Evolutionary conservation across 2,113 vertebrate genomes (phyloP).

Genomic region (Probosciger aterrimus): DNA sequence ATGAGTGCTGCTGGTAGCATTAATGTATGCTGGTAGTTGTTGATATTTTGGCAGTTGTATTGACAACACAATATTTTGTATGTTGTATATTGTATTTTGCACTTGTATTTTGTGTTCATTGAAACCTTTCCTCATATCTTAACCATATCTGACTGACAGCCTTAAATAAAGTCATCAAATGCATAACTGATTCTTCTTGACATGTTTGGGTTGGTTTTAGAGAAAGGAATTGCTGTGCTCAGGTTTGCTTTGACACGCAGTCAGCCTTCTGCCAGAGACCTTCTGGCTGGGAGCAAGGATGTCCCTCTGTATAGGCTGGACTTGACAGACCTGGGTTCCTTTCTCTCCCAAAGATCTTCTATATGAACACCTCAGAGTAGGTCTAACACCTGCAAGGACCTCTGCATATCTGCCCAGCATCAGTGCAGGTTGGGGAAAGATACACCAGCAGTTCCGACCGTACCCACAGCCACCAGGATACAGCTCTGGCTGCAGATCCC

Average conservation of each 20-base stretch:
- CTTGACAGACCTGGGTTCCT: background rate
- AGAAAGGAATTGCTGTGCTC: background rate
- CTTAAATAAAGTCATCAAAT: background rate
- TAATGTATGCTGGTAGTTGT: background rate
- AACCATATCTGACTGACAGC: background rate
- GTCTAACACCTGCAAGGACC: background rate
- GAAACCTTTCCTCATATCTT: background rate
- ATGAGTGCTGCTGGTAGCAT: background rate
- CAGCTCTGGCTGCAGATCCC: background rate
- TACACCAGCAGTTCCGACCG: accelerated
- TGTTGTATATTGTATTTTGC: background rate
- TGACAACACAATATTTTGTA: background rate
- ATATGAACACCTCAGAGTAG: background rate
- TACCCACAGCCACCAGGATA: background rate
- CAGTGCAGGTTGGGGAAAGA: background rate
- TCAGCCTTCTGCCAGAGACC: background rate
- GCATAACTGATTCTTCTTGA: background rate
- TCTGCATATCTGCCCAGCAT: background rate
- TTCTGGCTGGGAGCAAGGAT: background rate
- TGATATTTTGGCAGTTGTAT: background rate
- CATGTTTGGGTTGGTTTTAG: background rate
- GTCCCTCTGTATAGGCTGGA: accelerated
- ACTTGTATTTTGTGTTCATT: background rate
- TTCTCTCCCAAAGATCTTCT: background rate
- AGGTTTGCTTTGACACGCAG: accelerated